Percentiles rank a stretch among this genome's conserved stretches.
These are phyloP conservation scores for Ctenosaura bakeri DNA, from an alignment of 2,797 vertebrate genomes.

Conservation along the genomic window DNA sequence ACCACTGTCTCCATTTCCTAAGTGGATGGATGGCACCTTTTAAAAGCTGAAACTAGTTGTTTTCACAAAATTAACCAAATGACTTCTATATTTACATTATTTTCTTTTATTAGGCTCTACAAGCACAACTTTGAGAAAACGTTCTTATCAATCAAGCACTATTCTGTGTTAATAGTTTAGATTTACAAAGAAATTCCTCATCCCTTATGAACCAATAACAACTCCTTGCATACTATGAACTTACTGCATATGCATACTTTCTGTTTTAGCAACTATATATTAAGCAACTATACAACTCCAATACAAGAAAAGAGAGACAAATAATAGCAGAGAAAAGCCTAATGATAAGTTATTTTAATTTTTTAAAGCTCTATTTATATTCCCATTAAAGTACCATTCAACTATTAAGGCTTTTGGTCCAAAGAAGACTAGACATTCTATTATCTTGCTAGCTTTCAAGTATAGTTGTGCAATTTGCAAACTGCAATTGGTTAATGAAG, in stretches of 20 bases:
- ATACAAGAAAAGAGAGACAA: constrained; percentile 39
- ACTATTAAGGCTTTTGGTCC: constrained; percentile 58
- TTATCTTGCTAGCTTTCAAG: constrained; percentile 74
- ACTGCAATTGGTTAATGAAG: constrained; percentile 81
- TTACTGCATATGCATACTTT: constrained; percentile 19
- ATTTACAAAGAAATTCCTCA: constrained; percentile 50
- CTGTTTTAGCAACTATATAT: constrained; percentile 56
- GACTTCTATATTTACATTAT: constrained; percentile 39
- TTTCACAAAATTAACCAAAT: constrained; percentile 36
- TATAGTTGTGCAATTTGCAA: constrained; percentile 75
- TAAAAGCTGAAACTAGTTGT: constrained; percentile 16
- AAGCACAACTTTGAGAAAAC: constrained; percentile 18
- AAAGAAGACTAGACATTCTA: constrained; percentile 69
- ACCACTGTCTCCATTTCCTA: too few relatives aligned
- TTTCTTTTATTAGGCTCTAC: constrained; percentile 46
- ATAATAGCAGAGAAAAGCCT: constrained; percentile 16
- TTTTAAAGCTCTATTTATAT: constrained; percentile 53
- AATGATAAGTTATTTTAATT: constrained; percentile 42
- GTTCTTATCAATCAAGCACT: constrained; percentile 22
- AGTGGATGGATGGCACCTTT: not conserved
- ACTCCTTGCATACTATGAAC: not conserved
- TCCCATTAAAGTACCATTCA: constrained; percentile 65
- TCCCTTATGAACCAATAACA: constrained; percentile 32
- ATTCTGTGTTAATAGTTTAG: constrained; percentile 21
- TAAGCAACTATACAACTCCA: constrained; percentile 52